Base-by-base conservation (phyloP, 2,888 invertebrate genomes). In the Cartodere bifasciata region DNA sequence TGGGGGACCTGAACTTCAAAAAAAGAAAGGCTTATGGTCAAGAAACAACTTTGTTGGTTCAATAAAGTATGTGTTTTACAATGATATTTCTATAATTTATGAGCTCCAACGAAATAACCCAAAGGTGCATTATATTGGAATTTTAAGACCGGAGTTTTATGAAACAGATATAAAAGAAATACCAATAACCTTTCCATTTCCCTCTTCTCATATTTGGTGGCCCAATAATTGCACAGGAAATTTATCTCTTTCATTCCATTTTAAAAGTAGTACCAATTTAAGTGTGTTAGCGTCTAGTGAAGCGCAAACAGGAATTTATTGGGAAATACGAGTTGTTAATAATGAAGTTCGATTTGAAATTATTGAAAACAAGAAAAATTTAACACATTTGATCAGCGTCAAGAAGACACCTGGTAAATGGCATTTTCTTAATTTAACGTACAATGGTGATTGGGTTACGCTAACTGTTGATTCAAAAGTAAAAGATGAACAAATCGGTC, bases 121-220 rank as follows among this genome's bases (percentile, higher is more conserved):
- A 13, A 86, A 87, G 65, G 84, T 55, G 2, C 61, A 61, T 39
- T 61, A 60, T 34, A 60, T 61, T 15, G 61, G 61, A 2, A 58
- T 84, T 4, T 60, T 88, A 39, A 76, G 80, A 47, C 83, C 86
- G 3, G 84, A 87, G 53, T 86, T 84, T 49, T 75, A 77, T 49
- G 85, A 86, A 51, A 73, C 75, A 29, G 81, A 85, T 58, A 84
- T 87, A 13, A 78, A 82, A 55, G 81, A 84, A 31, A 84, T 90
- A 53, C 88, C 90, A 20, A 81, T 90, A 47, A 90, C 90, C 20
- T 87, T 86, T 62, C 87, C 88, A 29, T 88, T 88, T 58, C 81
- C 85, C 36, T 83, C 85, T 29, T 85, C 87, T 39, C 85, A 87
- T 60, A 83, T 87, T 56, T 82, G 85, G 79, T 87, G 86, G 83